A percentile compares a stretch with the other conserved stretches of the same genome.
phyloP scores from a whole-genome alignment of 2,888 invertebrate genomes.

The Oscheius sp. region DNA sequence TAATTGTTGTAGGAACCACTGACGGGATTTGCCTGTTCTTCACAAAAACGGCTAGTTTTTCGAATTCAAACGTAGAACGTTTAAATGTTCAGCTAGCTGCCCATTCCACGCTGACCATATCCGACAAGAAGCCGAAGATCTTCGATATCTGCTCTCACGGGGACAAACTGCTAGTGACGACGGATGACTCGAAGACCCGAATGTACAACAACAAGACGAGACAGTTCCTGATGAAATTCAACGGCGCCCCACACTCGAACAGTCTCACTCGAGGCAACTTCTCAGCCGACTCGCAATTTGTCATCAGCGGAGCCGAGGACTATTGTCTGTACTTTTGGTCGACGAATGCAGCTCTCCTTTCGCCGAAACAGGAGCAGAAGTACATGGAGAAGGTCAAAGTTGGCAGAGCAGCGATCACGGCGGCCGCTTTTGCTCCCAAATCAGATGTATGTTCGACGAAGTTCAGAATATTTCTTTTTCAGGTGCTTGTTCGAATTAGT shows the following conservation, averaged over 20 bases:
- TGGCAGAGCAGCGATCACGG: slow-evolving; percentile 90
- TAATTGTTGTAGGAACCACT: slow-evolving; percentile 97
- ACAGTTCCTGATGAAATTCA: slow-evolving; percentile 91
- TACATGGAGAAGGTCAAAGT: slow-evolving; percentile 80
- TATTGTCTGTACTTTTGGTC: slow-evolving; percentile 89
- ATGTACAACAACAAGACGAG: slow-evolving; percentile 94
- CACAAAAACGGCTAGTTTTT: slow-evolving; percentile 82
- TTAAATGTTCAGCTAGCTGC: slow-evolving; percentile 2
- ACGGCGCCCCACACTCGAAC: slow-evolving; percentile 67
- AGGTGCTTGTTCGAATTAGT: no score
- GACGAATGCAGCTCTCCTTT: slow-evolving; percentile 77
- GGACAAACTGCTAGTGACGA: slow-evolving; percentile 81
- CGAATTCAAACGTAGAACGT: no score
- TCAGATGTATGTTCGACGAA: slow-evolving; percentile 79
- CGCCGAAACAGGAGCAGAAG: slow-evolving; percentile 89
- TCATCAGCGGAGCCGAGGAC: slow-evolving; percentile 96
- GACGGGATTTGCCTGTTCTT: slow-evolving; percentile 98
- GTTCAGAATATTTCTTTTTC: no score
- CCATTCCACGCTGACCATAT: slow-evolving; percentile 6
- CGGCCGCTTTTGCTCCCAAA: slow-evolving; percentile 96
- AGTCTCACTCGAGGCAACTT: slow-evolving; percentile 94
- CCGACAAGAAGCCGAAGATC: slow-evolving; percentile 16
- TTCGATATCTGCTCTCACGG: slow-evolving; percentile 42
- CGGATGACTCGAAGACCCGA: slow-evolving; percentile 95
- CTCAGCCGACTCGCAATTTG: slow-evolving; percentile 94